Base-by-base conservation (phyloP, 1,140 invertebrate species). In the Hydropsyche tenuis region DNA sequence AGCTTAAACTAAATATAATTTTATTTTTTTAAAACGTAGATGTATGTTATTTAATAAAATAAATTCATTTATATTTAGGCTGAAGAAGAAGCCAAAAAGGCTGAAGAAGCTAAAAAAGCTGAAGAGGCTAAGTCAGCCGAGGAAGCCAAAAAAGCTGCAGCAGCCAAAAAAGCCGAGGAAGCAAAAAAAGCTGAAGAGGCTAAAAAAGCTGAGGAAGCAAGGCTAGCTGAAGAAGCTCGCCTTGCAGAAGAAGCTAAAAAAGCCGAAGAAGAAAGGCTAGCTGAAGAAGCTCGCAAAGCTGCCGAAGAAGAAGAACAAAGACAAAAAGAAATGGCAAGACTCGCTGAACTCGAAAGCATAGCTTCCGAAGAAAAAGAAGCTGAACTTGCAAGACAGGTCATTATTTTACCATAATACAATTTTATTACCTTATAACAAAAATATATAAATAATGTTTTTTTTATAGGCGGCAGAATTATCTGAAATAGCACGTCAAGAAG, bases 301-400 rank as follows among this genome's bases (percentile, higher is more conserved):
- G 73, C 82, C 80, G 82, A 86, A 81, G 89, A 88, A 46, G 87
- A 89, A 81, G 87, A 88, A 75, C 82, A 81, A 22, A 84, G 85
- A 64, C 85, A 87, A 75, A 86, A 87, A 72, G 86, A 88, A 79
- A 78, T 88, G 14, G 82, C 81, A 2, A 82, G 83, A 69, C 79
- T 85, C 68, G 82, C 82, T 73, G 89, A 90, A 82, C 75, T 86
- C 20, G 84, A 85, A 72, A 82, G 80, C 76, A 84, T 87, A 68
- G 87, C 87, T 1, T 83, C 85, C 78, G 87, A 88, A 79, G 88
- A 89, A 76, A 82, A 84, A 5, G 88, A 89, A 80, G 86, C 82
- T 18, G 89, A 89, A 81, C 80, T 89, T 51, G 87, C 87, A 60
- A 81, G 87, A 75, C 88, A 89, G 82, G 85, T 85, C 80, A 60